phyloP scores from a whole-genome alignment of 2,888 invertebrate species.

The Drosophila conformis region DNA sequence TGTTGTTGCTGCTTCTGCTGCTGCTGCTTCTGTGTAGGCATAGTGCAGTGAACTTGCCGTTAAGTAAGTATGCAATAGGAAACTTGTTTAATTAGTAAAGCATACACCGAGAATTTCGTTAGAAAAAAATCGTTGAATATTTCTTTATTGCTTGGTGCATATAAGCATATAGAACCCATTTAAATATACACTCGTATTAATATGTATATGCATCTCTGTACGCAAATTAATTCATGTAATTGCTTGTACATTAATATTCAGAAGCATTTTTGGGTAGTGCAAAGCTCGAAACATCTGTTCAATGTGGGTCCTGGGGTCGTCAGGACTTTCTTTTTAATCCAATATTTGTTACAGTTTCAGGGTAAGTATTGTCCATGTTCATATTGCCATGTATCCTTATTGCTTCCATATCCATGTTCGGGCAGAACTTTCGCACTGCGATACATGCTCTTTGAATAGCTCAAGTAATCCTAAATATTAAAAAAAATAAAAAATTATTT shows the following conservation, averaged over 20 bases:
- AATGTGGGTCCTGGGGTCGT: not conserved
- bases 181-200: conserved; percentile 4
- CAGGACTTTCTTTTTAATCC: not conserved
- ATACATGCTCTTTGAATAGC: conserved; percentile 71
- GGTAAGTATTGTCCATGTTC: conserved; percentile 79
- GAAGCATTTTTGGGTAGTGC: conserved; percentile 18
- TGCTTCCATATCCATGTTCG: conserved; percentile 55
- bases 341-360: conserved; percentile 33
- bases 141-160: conserved; percentile 37
- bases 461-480: conserved; percentile 65
- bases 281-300: not conserved
- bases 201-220: conserved; percentile 1
- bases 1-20: conserved; percentile 16
- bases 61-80: conserved; percentile 62
- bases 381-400: conserved; percentile 60
- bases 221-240: conserved; percentile 6
- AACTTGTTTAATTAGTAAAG: conserved; percentile 61
- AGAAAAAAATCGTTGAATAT: conserved; percentile 24
- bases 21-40: conserved; percentile 15
- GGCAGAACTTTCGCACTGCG: conserved; percentile 66
- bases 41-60: conserved; percentile 69
- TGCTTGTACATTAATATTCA: conserved; percentile 27
- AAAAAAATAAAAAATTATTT: not conserved
- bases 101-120: conserved; percentile 45
- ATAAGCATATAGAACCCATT: conserved; percentile 26